Conservation (phyloP, 2,797 vertebrate genomes). For the Pangasius djambal region DNA sequence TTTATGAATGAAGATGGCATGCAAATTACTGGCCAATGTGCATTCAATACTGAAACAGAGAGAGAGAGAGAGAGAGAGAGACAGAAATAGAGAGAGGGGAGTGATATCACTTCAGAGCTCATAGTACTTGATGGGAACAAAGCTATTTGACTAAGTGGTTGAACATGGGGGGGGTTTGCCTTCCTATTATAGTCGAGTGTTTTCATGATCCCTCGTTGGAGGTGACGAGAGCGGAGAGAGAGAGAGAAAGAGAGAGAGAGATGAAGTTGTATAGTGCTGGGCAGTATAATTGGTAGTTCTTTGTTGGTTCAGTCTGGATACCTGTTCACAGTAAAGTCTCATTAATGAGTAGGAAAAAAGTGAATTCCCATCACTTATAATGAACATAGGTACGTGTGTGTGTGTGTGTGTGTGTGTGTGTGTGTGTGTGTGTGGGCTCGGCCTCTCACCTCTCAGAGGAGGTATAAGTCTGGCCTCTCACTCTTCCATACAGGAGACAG, state of each 20-base stretch:
- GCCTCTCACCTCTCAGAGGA: not conserved
- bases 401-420: slow-evolving; percentile 38
- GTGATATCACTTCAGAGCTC: slow-evolving; percentile 36
- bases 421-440: not conserved
- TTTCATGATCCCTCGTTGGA: slow-evolving; percentile 42
- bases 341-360: slow-evolving; percentile 44
- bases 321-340: slow-evolving; percentile 16
- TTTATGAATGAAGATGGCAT: slow-evolving; percentile 53
- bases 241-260: slow-evolving; percentile 14
- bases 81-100: not conserved
- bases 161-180: slow-evolving; percentile 40
- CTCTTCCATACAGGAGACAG: slow-evolving; percentile 40
- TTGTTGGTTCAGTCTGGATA: slow-evolving; percentile 45
- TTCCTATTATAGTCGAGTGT: slow-evolving; percentile 48
- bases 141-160: slow-evolving; percentile 51
- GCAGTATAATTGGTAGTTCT: slow-evolving; percentile 36
- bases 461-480: slow-evolving; percentile 60
- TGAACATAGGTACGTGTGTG: slow-evolving; percentile 24
- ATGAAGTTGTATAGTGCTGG: slow-evolving; percentile 14
- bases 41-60: slow-evolving; percentile 20
- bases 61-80: not conserved
- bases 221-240: slow-evolving; percentile 11
- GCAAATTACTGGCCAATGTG: slow-evolving; percentile 51
- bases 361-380: slow-evolving; percentile 14
- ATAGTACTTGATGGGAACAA: slow-evolving; percentile 45